Evolutionary conservation across 2,113 vertebrate species (phyloP).

Genomic region (Pelobates fuscus): DNA sequence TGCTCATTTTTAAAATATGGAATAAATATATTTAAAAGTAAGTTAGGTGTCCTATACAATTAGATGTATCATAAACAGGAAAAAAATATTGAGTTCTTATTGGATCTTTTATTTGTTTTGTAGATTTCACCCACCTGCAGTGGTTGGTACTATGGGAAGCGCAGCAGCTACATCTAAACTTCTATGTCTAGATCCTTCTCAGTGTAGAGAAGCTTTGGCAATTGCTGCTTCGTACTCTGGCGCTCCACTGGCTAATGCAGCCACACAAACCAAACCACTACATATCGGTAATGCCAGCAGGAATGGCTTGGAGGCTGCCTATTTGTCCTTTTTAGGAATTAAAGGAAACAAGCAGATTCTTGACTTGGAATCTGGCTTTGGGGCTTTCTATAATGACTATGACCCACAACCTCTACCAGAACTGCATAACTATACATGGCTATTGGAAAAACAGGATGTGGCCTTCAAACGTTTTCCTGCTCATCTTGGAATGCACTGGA

Average conservation of each 20-base stretch:
- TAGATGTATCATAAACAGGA: too few relatives aligned
- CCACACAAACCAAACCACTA: constrained; percentile 91
- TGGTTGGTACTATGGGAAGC: constrained; percentile 90
- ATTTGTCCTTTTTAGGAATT: constrained; percentile 79
- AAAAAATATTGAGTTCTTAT: too few relatives aligned
- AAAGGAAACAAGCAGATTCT: constrained; percentile 81
- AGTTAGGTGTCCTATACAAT: too few relatives aligned
- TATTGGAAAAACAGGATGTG: constrained; percentile 85
- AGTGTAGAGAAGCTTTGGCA: constrained; percentile 81
- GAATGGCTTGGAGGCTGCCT: constrained; percentile 81
- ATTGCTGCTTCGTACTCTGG: constrained; percentile 88
- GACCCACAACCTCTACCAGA: constrained; percentile 65
- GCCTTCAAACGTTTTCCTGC: constrained; percentile 88
- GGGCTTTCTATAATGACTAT: constrained; percentile 87
- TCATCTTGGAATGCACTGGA: constrained; percentile 90
- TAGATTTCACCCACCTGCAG: constrained; percentile 91
- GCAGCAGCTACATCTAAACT: constrained; percentile 86
- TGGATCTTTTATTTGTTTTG: constrained; percentile 29
- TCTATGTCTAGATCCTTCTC: constrained; percentile 67
- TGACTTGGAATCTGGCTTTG: constrained; percentile 78
- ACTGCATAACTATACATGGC: constrained; percentile 71
- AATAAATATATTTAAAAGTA: too few relatives aligned
- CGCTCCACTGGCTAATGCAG: constrained; percentile 88
- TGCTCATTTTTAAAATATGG: too few relatives aligned
- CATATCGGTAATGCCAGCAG: constrained; percentile 85